A percentile compares a stretch with the other conserved stretches of the same genome.
These are phyloP conservation scores for Aphelenchoides besseyi DNA, from an alignment of 1,140 invertebrate species.

Conservation along the genomic window DNA sequence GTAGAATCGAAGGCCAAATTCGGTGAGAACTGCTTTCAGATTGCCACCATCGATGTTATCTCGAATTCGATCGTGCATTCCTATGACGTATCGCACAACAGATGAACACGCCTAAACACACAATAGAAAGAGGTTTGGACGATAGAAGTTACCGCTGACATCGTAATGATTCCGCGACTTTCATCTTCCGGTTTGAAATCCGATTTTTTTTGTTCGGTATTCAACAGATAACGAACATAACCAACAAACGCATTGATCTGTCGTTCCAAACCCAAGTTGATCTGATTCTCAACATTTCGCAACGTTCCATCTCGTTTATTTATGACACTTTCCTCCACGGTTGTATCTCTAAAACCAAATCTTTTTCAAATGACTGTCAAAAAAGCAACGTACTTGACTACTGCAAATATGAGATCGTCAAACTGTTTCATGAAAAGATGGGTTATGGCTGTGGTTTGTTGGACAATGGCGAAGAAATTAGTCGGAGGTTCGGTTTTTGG, in stretches of 20 bases:
- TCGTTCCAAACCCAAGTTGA: constrained; percentile 82
- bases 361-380: constrained; percentile 21
- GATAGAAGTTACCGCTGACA: constrained; percentile 56
- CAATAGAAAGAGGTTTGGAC: constrained; percentile 51
- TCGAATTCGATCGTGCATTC: constrained; percentile 75
- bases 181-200: constrained; percentile 88
- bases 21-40: constrained; percentile 77
- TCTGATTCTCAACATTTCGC: constrained; percentile 83
- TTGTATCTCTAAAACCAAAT: constrained; percentile 71
- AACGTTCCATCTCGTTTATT: constrained; percentile 80
- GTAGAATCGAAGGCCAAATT: constrained; percentile 85
- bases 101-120: constrained; percentile 76
- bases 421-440: constrained; percentile 91
- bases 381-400: constrained; percentile 72
- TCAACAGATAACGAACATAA: constrained; percentile 84
- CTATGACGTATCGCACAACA: constrained; percentile 79
- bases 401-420: constrained; percentile 79
- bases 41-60: constrained; percentile 88
- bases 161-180: constrained; percentile 48
- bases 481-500: constrained; percentile 76
- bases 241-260: constrained; percentile 78
- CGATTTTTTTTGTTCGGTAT: constrained; percentile 87
- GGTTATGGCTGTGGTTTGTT: constrained; percentile 91
- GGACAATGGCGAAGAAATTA: constrained; percentile 88
- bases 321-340: constrained; percentile 80